Conservation (phyloP, 2,113 vertebrate genomes). For the Gorsachius goisagi region DNA sequence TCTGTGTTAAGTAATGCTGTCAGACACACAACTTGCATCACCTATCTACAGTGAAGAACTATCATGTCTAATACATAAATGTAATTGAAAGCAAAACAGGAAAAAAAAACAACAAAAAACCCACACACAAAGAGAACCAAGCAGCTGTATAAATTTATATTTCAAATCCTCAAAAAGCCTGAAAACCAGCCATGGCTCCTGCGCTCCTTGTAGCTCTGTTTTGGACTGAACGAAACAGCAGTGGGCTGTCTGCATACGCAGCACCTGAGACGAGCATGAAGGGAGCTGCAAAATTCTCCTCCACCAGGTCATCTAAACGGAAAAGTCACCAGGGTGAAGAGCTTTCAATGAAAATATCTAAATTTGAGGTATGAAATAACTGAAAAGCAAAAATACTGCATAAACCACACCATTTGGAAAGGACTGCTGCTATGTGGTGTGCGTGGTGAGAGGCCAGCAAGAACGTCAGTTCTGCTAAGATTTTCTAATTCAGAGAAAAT, state of each 20-base stretch:
- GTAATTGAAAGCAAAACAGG: not conserved
- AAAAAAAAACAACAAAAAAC: not conserved
- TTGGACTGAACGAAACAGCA: not conserved
- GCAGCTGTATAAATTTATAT: not conserved
- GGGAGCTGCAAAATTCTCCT: not conserved
- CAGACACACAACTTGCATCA: not conserved
- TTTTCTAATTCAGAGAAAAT: not conserved
- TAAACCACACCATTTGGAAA: not conserved
- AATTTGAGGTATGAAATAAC: not conserved
- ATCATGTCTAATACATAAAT: not conserved
- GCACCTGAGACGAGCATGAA: rapidly evolving
- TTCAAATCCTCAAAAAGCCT: not conserved
- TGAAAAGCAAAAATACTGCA: not conserved
- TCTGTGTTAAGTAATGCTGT: not conserved
- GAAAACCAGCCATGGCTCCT: not conserved
- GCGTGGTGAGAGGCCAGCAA: not conserved
- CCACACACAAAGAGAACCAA: not conserved
- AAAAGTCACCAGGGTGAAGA: not conserved
- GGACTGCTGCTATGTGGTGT: not conserved
- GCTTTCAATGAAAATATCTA: not conserved
- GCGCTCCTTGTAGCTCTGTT: not conserved
- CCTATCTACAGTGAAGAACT: not conserved
- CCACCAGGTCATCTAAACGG: not conserved
- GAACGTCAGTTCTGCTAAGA: not conserved
- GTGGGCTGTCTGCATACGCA: rapidly evolving